These are phyloP conservation scores for Hippoglossus hippoglossus DNA, from an alignment of 2,797 vertebrate species.

Conservation along the genomic window DNA sequence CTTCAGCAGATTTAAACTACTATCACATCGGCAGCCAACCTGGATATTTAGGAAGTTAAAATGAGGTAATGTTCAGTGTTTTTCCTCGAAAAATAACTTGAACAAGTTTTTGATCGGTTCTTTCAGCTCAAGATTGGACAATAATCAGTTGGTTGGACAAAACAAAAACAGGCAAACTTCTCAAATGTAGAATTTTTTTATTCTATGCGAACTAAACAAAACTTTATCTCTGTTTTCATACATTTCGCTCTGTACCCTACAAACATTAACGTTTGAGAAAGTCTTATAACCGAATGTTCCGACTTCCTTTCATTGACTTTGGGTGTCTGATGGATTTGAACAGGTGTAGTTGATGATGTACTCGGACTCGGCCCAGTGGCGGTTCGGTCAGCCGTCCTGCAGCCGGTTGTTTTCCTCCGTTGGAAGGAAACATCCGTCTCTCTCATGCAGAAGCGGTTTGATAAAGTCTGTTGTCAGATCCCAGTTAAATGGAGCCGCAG, in stretches of 20 bases:
- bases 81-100: background rate
- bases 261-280: background rate
- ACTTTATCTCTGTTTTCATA: no score
- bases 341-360: conserved; percentile 18
- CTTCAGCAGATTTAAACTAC: no score
- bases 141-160: no score
- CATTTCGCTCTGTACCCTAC: no score
- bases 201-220: no score
- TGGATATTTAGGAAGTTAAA: background rate
- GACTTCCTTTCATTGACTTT: background rate
- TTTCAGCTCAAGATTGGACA: no score
- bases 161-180: no score
- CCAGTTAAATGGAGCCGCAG: conserved; percentile 73
- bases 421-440: conserved; percentile 21
- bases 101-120: no score
- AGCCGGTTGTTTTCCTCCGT: conserved; percentile 23
- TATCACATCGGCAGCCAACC: background rate
- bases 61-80: background rate
- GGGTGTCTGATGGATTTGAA: conserved; percentile 13
- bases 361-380: no score
- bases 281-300: background rate
- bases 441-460: conserved; percentile 32
- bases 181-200: no score
- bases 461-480: conserved; percentile 56
- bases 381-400: background rate